phyloP scores from a whole-genome alignment of 2,113 vertebrate genomes.

The Osmerus eperlanus region DNA sequence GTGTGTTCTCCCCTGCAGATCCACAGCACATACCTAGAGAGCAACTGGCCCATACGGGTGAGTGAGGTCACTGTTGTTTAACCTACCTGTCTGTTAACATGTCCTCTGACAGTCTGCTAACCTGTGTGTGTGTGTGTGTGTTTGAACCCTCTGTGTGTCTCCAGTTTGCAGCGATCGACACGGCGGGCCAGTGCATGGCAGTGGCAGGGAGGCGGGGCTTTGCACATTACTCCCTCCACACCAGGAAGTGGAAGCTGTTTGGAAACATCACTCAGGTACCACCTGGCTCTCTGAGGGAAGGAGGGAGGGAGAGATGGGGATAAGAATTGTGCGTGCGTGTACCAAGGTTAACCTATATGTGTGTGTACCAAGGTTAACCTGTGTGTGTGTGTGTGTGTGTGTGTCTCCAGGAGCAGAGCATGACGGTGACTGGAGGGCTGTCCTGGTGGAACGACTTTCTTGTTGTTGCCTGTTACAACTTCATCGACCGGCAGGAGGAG shows the following conservation, averaged over 20 bases:
- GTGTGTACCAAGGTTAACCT: neutral
- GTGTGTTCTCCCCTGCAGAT: conserved; percentile 72
- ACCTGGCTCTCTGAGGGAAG: neutral
- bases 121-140: conserved; percentile 16
- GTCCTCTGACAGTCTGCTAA: neutral
- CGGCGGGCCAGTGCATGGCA: conserved; percentile 90
- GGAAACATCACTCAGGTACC: conserved; percentile 96
- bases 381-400: conserved; percentile 4
- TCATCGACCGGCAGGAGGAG: conserved; percentile 93
- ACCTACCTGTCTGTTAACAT: neutral
- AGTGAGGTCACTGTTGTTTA: conserved; percentile 55
- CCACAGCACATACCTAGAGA: conserved; percentile 96
- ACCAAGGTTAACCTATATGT: too few relatives aligned
- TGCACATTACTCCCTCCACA: conserved; percentile 95
- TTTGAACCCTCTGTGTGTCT: conserved; percentile 23
- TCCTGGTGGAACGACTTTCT: conserved; percentile 98
- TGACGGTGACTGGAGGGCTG: conserved; percentile 94
- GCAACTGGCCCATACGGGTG: conserved; percentile 98
- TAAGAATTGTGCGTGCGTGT: neutral
- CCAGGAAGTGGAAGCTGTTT: conserved; percentile 98
- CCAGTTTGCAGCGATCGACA: conserved; percentile 96
- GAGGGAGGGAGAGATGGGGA: neutral
- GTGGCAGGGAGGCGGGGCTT: conserved; percentile 94
- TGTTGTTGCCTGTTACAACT: conserved; percentile 94
- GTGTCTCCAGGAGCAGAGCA: conserved; percentile 88